Conservation (phyloP, 2,113 vertebrate genomes). For the Tachycineta bicolor region DNA sequence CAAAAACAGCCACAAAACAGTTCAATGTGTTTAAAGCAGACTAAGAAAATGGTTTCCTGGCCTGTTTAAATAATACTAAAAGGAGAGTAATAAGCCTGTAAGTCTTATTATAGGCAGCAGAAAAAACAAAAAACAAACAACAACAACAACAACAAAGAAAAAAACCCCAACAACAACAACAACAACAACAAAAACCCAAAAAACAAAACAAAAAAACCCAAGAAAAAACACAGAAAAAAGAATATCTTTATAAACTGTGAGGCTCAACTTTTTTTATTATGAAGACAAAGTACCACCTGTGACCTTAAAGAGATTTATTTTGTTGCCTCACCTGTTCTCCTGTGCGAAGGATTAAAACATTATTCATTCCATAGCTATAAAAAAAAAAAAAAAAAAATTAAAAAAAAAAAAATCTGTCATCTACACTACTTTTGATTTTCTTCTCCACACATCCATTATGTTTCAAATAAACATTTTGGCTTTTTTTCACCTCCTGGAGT, state of each 20-base stretch:
- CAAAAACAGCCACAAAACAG: neutral
- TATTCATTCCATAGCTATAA: neutral
- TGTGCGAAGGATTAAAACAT: constrained; percentile 4
- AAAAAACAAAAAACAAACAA: neutral
- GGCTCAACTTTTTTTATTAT: neutral
- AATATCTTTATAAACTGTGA: neutral
- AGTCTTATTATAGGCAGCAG: neutral
- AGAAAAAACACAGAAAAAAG: neutral
- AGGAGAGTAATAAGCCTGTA: neutral
- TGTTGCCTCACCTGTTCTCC: neutral
- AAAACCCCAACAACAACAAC: no score
- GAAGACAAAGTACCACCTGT: constrained; percentile 36
- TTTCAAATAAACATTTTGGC: constrained; percentile 17
- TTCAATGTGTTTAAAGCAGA: neutral
- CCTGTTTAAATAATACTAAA: neutral
- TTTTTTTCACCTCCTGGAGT: neutral
- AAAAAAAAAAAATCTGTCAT: constrained; percentile 15
- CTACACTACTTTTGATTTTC: constrained; percentile 23
- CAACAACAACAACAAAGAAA: neutral
- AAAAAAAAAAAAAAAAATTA: constrained; percentile 2
- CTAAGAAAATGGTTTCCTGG: neutral
- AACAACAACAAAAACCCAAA: no score
- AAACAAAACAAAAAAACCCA: no score
- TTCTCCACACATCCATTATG: constrained; percentile 28
- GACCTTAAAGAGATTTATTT: constrained; percentile 43